These are phyloP conservation scores for Rhynchophorus ferrugineus DNA, from an alignment of 1,140 invertebrate genomes.

Conservation along the genomic window DNA sequence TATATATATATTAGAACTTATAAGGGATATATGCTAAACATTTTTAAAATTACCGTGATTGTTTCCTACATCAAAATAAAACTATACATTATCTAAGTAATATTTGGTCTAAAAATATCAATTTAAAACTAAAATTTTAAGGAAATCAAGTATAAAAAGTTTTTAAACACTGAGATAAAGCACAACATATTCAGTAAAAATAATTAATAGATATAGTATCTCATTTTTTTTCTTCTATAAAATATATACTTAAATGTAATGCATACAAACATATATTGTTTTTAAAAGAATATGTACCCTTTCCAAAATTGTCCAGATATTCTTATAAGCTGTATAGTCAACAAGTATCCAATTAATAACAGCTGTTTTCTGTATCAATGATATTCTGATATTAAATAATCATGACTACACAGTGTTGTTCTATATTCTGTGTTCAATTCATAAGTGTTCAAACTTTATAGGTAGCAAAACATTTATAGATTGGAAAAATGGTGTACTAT, in stretches of 20 bases:
- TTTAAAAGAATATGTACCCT: neutral
- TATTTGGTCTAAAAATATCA: neutral
- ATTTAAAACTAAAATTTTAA: neutral
- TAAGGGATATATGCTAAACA: slow-evolving; percentile 6
- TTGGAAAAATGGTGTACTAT: neutral
- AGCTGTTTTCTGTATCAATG: no score
- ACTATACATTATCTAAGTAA: slow-evolving; percentile 8
- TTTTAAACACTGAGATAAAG: neutral
- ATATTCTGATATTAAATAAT: no score
- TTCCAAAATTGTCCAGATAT: no score
- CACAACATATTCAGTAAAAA: no score
- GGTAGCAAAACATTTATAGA: neutral
- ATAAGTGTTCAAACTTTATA: neutral
- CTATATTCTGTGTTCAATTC: neutral
- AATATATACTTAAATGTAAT: neutral
- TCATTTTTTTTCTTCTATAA: neutral
- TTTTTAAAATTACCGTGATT: slow-evolving; percentile 8
- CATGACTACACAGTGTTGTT: no score
- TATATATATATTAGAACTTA: slow-evolving; percentile 3
- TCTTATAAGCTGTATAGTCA: no score
- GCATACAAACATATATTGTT: neutral
- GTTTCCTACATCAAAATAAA: slow-evolving; percentile 5
- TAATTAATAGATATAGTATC: neutral
- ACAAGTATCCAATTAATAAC: no score
- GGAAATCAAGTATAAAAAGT: neutral